A percentile compares a stretch with the other conserved stretches of the same genome.
Conservation (phyloP, 2,797 vertebrate genomes). For the Emydoidea blandingii region DNA sequence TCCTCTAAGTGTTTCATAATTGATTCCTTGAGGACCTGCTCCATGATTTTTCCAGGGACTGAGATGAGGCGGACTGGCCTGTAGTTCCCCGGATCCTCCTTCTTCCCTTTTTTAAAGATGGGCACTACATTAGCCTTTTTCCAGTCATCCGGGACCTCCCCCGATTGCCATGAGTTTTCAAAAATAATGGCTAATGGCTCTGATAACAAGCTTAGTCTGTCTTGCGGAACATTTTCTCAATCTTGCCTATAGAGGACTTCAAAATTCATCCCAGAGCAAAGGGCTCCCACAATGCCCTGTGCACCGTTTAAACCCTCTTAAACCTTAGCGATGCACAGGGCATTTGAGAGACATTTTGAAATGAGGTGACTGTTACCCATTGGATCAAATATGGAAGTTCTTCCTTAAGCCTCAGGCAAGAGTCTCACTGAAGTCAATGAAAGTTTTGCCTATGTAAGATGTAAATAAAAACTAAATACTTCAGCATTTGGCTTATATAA, state of each 20-base stretch:
- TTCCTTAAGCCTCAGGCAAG: slow-evolving; percentile 18
- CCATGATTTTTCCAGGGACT: no score
- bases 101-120: no score
- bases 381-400: not conserved
- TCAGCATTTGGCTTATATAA: not conserved
- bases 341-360: not conserved
- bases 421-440: not conserved
- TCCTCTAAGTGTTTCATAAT: no score
- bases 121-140: no score
- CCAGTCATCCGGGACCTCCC: no score
- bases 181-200: no score
- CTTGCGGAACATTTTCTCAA: not conserved
- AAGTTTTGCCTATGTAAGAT: not conserved
- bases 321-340: not conserved
- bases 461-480: not conserved
- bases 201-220: not conserved
- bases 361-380: not conserved
- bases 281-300: not conserved
- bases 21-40: no score
- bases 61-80: no score
- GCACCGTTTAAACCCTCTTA: not conserved
- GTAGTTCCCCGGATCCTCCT: no score
- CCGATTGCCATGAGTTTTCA: no score
- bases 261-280: not conserved
- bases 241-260: not conserved